phyloP scores from a whole-genome alignment of 2,113 vertebrate species.

The Rhegmatorhina hoffmannsi region DNA sequence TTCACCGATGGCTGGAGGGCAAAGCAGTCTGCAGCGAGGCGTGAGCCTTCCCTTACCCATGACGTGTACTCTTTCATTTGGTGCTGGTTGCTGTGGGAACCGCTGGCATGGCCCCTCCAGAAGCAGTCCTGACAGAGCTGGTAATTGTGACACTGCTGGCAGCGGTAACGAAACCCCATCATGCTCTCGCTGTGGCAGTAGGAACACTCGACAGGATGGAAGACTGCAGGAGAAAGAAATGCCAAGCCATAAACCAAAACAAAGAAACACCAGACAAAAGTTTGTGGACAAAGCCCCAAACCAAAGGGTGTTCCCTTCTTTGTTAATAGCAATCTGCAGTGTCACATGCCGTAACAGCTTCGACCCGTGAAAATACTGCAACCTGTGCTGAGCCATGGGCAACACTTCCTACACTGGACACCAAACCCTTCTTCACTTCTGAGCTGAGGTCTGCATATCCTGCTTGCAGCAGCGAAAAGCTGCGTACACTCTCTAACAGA shows the following conservation, averaged over 20 bases:
- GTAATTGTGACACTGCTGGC: conserved; percentile 99
- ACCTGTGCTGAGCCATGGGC: neutral
- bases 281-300: neutral
- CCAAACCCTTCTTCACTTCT: neutral
- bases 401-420: neutral
- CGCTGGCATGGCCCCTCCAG: conserved; percentile 98
- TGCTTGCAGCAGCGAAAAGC: neutral
- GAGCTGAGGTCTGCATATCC: neutral
- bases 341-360: neutral
- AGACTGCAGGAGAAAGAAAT: conserved; percentile 80
- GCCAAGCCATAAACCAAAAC: neutral
- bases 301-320: neutral
- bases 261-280: neutral
- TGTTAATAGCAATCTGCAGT: neutral
- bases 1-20: conserved; percentile 14
- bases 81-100: conserved; percentile 99
- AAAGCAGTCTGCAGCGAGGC: neutral
- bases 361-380: neutral
- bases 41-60: conserved; percentile 87
- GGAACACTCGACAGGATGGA: conserved; percentile 98
- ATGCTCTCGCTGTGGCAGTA: conserved; percentile 99
- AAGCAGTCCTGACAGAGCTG: conserved; percentile 99
- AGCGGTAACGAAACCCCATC: conserved; percentile 99
- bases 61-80: conserved; percentile 99
- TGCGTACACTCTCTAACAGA: neutral